phyloP scores from a whole-genome alignment of 92 coral and sea anemone species.

The Phymanthus crucifer region DNA sequence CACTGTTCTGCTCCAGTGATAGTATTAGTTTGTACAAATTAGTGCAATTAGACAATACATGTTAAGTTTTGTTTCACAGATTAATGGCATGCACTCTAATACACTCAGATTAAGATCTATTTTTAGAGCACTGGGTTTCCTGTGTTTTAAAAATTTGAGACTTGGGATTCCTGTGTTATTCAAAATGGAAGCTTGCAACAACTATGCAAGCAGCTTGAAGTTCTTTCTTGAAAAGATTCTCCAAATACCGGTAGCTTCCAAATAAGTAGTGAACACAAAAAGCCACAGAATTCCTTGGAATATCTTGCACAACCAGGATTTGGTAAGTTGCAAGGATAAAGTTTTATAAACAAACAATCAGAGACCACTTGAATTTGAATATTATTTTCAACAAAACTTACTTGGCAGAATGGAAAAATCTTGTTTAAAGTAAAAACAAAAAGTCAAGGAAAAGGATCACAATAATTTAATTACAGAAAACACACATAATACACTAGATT shows the following conservation, averaged over 20 bases:
- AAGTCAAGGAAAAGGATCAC: constrained; percentile 46
- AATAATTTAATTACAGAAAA: not conserved
- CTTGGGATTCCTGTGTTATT: constrained; percentile 1
- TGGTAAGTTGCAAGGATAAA: not conserved
- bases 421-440: constrained; percentile 19
- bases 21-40: too few relatives aligned
- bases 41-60: too few relatives aligned
- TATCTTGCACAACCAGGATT: not conserved
- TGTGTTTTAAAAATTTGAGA: not conserved
- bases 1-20: too few relatives aligned
- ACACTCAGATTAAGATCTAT: too few relatives aligned
- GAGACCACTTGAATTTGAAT: too few relatives aligned
- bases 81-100: too few relatives aligned
- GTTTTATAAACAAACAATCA: not conserved
- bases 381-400: constrained; percentile 44
- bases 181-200: constrained; percentile 2
- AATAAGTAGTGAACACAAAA: not conserved
- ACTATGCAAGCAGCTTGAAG: too few relatives aligned
- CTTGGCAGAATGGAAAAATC: constrained; percentile 91
- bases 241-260: too few relatives aligned
- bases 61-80: too few relatives aligned
- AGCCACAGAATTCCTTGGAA: not conserved
- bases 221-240: not conserved
- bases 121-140: not conserved
- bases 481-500: not conserved